Evolutionary conservation across 2,888 invertebrate genomes (phyloP).

Genomic region (Zaprionus obscuricornis): DNA sequence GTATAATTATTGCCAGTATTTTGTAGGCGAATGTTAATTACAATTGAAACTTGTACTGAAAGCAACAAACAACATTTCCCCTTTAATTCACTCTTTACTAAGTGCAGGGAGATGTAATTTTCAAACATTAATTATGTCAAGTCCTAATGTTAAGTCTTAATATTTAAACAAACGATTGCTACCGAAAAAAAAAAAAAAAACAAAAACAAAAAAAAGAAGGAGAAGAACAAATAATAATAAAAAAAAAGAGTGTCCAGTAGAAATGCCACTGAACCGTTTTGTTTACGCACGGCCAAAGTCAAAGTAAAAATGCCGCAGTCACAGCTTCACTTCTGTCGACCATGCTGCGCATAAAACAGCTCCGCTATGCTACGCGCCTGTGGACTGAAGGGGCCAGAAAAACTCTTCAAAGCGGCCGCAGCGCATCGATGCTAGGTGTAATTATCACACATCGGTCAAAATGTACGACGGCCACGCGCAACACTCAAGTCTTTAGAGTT

Average conservation of each 20-base stretch:
- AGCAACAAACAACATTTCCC: constrained; percentile 9
- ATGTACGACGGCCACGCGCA: constrained; percentile 76
- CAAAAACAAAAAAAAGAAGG: constrained; percentile 9
- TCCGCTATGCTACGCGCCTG: not conserved
- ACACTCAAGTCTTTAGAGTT: not conserved
- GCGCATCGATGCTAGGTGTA: constrained; percentile 54
- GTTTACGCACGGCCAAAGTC: constrained; percentile 67
- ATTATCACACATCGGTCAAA: constrained; percentile 79
- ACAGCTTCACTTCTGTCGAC: not conserved
- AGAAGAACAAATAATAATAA: too few species aligned
- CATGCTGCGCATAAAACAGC: too few species aligned
- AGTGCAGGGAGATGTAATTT: too few species aligned
- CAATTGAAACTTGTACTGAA: constrained; percentile 31
- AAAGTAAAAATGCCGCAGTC: constrained; percentile 48
- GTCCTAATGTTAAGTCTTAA: constrained; percentile 73
- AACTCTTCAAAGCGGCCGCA: constrained; percentile 61
- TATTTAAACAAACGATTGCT: constrained; percentile 68
- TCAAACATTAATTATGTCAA: constrained; percentile 75
- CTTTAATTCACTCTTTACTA: too few species aligned
- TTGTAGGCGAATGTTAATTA: constrained; percentile 65
- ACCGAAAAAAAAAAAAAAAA: constrained; percentile 36
- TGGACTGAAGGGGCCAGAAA: not conserved
- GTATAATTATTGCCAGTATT: constrained; percentile 15
- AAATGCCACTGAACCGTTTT: constrained; percentile 73
- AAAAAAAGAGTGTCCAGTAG: constrained; percentile 35